Percentiles rank a stretch among this genome's conserved stretches.
Conservation (phyloP, 2,113 vertebrate genomes). For the Myiozetetes cayanensis region DNA sequence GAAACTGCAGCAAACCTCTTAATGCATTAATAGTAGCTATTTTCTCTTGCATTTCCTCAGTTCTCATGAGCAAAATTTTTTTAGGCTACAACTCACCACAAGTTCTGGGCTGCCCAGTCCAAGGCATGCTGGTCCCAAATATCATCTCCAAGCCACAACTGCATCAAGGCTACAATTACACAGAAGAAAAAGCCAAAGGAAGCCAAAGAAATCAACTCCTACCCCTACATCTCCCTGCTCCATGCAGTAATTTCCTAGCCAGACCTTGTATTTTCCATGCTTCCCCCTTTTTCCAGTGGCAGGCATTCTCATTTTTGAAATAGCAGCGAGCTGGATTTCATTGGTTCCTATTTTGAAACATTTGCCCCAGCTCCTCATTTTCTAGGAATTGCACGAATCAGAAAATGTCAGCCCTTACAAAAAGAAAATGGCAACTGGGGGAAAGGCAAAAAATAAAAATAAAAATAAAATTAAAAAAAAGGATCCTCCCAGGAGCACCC, state of each 20-base stretch:
- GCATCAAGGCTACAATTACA: slow-evolving; percentile 44
- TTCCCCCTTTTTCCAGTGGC: slow-evolving; percentile 31
- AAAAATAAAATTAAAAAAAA: not conserved
- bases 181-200: not conserved
- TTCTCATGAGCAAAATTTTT: not conserved
- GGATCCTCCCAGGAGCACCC: not conserved
- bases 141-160: slow-evolving; percentile 32
- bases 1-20: not conserved
- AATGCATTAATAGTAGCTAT: not conserved
- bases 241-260: not conserved
- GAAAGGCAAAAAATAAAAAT: not conserved
- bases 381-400: slow-evolving; percentile 35
- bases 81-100: not conserved
- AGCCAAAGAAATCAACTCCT: slow-evolving; percentile 38
- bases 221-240: slow-evolving; percentile 21
- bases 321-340: not conserved
- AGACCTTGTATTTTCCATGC: slow-evolving; percentile 47
- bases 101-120: not conserved
- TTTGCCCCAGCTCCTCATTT: slow-evolving; percentile 28
- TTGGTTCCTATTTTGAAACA: not conserved
- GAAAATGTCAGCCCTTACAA: not conserved
- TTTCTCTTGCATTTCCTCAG: not conserved
- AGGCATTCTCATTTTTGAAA: not conserved
- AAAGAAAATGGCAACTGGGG: not conserved
- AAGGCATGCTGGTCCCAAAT: not conserved